Evolutionary conservation across 2,113 vertebrate species (phyloP).

Genomic region (Rattus norvegicus): GRCr8 NC_086037.1:65530001-65530500

Average conservation of each 20-base stretch:
- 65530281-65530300: background rate
- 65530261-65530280: accelerated
- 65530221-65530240: accelerated
- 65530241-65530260: accelerated
- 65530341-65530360: accelerated
- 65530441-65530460: background rate
- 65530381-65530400: background rate
- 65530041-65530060: background rate
- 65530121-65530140: accelerated
- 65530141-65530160: background rate
- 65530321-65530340: too few species aligned
- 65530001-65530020: slow-evolving; percentile 96
- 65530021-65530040: slow-evolving; percentile 95
- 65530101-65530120: accelerated
- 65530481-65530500: background rate
- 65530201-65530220: accelerated
- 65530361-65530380: too few species aligned
- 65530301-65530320: background rate
- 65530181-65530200: background rate
- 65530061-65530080: too few species aligned
- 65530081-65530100: background rate
- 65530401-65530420: background rate
- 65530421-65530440: background rate
- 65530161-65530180: accelerated
- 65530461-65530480: accelerated